phyloP scores from a whole-genome alignment of 2,888 invertebrate genomes.

The Epinotia bilunana region DNA sequence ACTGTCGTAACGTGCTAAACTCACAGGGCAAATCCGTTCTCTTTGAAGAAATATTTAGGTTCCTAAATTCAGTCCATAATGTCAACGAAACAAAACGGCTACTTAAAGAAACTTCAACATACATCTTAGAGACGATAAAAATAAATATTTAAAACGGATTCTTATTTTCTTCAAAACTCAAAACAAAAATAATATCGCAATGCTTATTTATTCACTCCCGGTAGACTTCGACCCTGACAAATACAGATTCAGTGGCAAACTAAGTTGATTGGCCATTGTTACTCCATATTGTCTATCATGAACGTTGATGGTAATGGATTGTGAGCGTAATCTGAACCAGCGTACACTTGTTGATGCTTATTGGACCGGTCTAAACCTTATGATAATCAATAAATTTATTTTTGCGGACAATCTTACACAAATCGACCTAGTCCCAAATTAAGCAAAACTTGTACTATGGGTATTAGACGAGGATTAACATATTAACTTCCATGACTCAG shows the following conservation, averaged over 20 bases:
- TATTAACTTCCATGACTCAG: no score
- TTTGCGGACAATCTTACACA: no score
- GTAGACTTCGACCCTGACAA: conserved; percentile 12
- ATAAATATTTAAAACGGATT: no score
- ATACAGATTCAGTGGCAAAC: conserved; percentile 16
- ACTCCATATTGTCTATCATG: conserved; percentile 31
- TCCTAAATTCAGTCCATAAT: not conserved
- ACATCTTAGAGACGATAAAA: no score
- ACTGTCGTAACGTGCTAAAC: no score
- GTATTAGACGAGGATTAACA: no score
- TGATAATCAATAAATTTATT: no score
- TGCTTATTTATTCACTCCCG: not conserved
- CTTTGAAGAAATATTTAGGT: not conserved
- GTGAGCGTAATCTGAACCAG: conserved; percentile 13
- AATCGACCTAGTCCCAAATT: no score
- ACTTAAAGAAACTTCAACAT: no score
- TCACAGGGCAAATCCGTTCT: not conserved
- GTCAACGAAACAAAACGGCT: not conserved
- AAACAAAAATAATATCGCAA: not conserved
- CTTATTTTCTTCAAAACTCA: no score
- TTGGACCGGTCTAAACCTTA: not conserved
- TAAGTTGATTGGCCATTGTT: conserved; percentile 42
- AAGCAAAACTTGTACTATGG: no score
- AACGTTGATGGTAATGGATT: conserved; percentile 24
- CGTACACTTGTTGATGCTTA: conserved; percentile 8